Percentiles rank a stretch among this genome's conserved stretches.
Conservation (phyloP, 92 coral and sea anemone genomes). For the Desmophyllum pertusum region DNA sequence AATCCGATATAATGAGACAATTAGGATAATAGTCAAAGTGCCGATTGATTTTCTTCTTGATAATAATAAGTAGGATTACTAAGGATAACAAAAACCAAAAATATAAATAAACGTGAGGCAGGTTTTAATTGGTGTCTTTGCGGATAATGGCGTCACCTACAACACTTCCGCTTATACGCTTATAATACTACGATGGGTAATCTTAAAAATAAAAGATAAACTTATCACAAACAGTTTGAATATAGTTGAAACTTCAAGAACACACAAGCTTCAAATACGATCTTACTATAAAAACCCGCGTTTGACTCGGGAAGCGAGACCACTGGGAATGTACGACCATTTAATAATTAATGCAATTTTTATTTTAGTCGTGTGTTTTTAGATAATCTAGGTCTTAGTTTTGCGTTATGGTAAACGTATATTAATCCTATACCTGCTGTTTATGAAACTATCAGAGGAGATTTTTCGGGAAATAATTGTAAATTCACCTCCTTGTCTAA, state of each 20-base stretch:
- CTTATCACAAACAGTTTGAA: not conserved
- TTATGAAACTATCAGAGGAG: not conserved
- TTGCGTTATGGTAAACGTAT: not conserved
- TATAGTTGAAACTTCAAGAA: not conserved
- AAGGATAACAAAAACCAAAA: conserved; percentile 14
- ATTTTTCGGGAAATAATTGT: not conserved
- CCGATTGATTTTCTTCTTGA: conserved; percentile 15
- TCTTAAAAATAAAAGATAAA: not conserved
- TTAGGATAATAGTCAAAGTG: conserved; percentile 33
- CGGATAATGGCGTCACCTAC: conserved; percentile 18
- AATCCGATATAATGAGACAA: conserved; percentile 22
- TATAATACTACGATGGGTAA: not conserved
- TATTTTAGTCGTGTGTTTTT: conserved; percentile 3
- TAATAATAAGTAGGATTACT: conserved; percentile 26
- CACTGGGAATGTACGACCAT: not conserved
- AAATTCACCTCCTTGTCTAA: not conserved
- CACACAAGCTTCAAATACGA: not conserved
- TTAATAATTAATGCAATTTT: conserved; percentile 32
- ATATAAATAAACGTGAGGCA: not conserved
- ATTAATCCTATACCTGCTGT: not conserved
- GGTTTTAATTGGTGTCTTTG: conserved; percentile 33
- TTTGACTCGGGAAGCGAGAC: not conserved
- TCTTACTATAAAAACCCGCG: not conserved
- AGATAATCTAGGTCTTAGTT: not conserved
- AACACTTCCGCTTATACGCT: not conserved